A percentile compares a stretch with the other conserved stretches of the same genome.
Evolutionary conservation across 2,797 vertebrate species (phyloP).

Genomic region (Clarias platycephalus): DNA sequence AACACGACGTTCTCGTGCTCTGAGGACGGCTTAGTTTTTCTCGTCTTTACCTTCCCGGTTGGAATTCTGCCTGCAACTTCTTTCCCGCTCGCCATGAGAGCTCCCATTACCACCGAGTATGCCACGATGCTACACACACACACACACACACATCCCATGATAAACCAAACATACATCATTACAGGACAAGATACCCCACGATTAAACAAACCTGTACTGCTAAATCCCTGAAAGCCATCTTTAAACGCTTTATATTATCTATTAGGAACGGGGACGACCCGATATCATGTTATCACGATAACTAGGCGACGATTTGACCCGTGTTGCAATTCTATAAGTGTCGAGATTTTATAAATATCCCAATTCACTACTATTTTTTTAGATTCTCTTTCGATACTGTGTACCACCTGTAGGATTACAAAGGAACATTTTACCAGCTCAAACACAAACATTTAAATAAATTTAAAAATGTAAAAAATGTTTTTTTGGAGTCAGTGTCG

Average conservation of each 20-base stretch:
- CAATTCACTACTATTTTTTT: too few relatives aligned
- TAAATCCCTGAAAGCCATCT: background rate
- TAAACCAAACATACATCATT: background rate
- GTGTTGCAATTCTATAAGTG: too few relatives aligned
- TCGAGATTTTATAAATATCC: too few relatives aligned
- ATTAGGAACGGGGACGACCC: too few relatives aligned
- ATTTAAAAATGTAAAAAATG: too few relatives aligned
- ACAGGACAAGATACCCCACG: background rate
- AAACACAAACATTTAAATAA: too few relatives aligned
- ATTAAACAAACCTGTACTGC: background rate
- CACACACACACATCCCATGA: background rate
- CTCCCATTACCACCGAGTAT: slow-evolving; percentile 95
- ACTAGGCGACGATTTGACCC: too few relatives aligned
- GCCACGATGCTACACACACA: slow-evolving; percentile 84
- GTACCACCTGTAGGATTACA: too few relatives aligned
- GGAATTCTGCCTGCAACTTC: slow-evolving; percentile 93
- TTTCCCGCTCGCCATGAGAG: slow-evolving; percentile 94
- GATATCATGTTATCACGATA: too few relatives aligned
- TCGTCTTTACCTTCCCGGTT: slow-evolving; percentile 85
- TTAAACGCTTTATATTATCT: background rate
- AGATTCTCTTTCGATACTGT: too few relatives aligned
- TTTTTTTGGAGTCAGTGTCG: too few relatives aligned
- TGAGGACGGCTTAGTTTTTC: background rate
- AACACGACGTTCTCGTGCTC: background rate
- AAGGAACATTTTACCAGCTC: too few relatives aligned